Evolutionary conservation across 2,888 invertebrate genomes (phyloP).

Genomic region (Zaprionus obscuricornis): DNA sequence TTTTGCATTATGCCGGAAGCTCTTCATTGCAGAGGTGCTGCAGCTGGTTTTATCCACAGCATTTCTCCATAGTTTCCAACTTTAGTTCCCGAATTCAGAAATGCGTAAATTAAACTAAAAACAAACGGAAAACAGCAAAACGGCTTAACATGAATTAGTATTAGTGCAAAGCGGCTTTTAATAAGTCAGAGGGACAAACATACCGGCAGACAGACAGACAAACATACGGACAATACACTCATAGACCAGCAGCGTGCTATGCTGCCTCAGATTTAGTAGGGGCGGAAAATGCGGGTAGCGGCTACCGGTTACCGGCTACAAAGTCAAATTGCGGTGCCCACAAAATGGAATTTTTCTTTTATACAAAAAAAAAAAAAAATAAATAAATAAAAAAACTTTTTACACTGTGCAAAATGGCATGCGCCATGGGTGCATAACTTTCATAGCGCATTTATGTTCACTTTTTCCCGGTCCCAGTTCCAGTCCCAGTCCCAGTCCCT

Average conservation of each 20-base stretch:
- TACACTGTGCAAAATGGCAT: conserved; percentile 66
- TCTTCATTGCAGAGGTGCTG: conserved; percentile 46
- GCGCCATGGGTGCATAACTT: conserved; percentile 73
- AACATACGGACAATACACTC: too few relatives aligned
- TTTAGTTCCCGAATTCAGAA: conserved; percentile 42
- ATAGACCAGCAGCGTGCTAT: too few relatives aligned
- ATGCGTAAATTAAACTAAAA: conserved; percentile 69
- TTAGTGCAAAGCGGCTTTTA: conserved; percentile 60
- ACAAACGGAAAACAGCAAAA: conserved; percentile 41
- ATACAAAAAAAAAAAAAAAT: too few relatives aligned
- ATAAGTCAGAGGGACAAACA: conserved; percentile 52
- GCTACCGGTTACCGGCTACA: too few relatives aligned
- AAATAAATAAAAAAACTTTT: conserved; percentile 61
- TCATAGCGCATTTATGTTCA: conserved; percentile 32
- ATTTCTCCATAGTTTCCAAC: not conserved
- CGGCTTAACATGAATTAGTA: conserved; percentile 52
- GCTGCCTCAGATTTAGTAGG: too few relatives aligned
- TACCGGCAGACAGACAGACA: too few relatives aligned
- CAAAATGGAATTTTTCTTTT: conserved; percentile 64
- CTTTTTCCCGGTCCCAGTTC: not conserved
- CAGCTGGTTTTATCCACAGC: conserved; percentile 19
- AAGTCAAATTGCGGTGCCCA: conserved; percentile 69
- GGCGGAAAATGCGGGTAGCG: too few relatives aligned
- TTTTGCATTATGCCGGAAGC: conserved; percentile 54
- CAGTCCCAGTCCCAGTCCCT: too few relatives aligned